Base-by-base conservation (phyloP, 2,888 invertebrate genomes). In the Tupiocoris notatus region DNA sequence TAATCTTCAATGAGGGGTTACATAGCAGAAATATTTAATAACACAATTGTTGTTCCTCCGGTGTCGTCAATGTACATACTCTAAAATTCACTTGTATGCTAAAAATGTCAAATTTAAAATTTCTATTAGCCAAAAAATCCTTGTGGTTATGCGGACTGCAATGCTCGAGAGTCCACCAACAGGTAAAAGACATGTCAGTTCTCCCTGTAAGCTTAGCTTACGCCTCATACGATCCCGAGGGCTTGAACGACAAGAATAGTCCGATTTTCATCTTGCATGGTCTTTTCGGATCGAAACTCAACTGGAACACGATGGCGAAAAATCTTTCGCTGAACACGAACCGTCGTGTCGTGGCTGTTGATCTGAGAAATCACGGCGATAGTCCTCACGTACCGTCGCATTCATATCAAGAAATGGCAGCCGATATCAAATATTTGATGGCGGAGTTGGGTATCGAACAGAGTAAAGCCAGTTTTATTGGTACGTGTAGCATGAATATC, bases 341-440 rank as follows among this genome's bases (percentile, higher is more conserved):
- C 20, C 23, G 79, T 21, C 71, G 90, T 88, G 86, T 95, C 0
- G 88, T 94, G 78, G 87, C 91, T 7, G 87, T 96, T 25, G 98
- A 98, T 85, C 91, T 93, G 2, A 88, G 98, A 82, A 98, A 98
- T 85, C 98, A 98, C 84, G 98, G 98, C 0, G 94, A 95, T 79
- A 96, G 96, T 82, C 91, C 93, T 0, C 96, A 96, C 83, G 86
- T 89, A 0, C 80, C 86, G 0, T 87, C 89, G 0, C 92, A 95
- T 84, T 88, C 87, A 22, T 96, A 95, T 82, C 84, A 86, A 9
- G 87, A 89, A 58, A 88, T 96, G 88, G 89, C 91, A 0, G 86
- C 86, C 74, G 98, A 98, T 84, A 82, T 96, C 1, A 83, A 87
- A 16, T 39, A 39, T 57, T 86, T 94, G 56, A 84, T 93, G 78